Conservation (phyloP, 2,797 vertebrate species). For the Calcarius lapponicus region DNA sequence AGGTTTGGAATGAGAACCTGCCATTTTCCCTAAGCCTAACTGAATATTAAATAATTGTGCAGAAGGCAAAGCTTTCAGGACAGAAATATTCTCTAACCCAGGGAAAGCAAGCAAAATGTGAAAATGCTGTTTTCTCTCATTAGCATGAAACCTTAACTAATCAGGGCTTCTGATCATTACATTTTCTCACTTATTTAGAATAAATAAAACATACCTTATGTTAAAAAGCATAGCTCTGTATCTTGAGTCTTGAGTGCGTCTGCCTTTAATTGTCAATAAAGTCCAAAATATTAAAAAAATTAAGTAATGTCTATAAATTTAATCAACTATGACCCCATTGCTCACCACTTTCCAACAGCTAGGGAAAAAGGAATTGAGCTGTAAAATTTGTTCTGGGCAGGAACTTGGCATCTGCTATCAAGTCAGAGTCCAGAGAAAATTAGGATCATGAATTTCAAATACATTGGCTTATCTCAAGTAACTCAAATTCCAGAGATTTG, state of each 20-base stretch:
- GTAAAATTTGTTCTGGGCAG: constrained; percentile 49
- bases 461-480: constrained; percentile 21
- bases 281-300: not conserved
- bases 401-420: constrained; percentile 35
- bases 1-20: not conserved
- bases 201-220: not conserved
- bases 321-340: not conserved
- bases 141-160: not conserved
- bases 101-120: not conserved
- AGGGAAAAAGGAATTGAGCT: constrained; percentile 35
- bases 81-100: not conserved
- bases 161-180: not conserved
- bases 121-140: not conserved
- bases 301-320: not conserved
- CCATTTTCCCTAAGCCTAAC: not conserved
- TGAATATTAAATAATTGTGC: not conserved
- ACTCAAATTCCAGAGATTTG: constrained; percentile 22
- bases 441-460: constrained; percentile 41
- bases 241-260: not conserved
- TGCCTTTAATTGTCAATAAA: not conserved
- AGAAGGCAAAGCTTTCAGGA: not conserved
- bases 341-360: not conserved
- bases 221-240: not conserved
- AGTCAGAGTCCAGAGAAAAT: constrained; percentile 50
- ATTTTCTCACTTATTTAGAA: not conserved